Percentiles rank a stretch among this genome's conserved stretches.
phyloP scores from a whole-genome alignment of 2,888 invertebrate genomes.

The Coenonympha arcania region DNA sequence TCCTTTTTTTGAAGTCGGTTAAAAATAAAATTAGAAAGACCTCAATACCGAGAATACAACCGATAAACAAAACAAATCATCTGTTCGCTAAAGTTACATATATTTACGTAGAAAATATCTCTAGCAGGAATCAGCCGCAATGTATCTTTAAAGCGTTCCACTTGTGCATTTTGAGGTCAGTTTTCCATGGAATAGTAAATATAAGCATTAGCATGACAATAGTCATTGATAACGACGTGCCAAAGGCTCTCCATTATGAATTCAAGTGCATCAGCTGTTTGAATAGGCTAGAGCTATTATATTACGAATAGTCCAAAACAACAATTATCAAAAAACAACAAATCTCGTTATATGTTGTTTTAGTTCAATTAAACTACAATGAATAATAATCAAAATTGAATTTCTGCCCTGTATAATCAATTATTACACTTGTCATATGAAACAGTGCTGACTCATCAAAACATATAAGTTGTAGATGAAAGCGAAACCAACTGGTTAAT shows the following conservation, averaged over 20 bases:
- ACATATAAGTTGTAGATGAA: slow-evolving; percentile 51
- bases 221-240: slow-evolving; percentile 5
- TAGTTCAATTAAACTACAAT: not conserved
- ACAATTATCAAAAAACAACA: not conserved
- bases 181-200: slow-evolving; percentile 6
- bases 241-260: not conserved
- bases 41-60: no score
- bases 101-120: not conserved
- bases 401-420: not conserved
- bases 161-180: slow-evolving; percentile 6
- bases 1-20: no score
- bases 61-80: no score
- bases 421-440: not conserved
- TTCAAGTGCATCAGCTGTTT: not conserved
- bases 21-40: no score
- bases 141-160: slow-evolving; percentile 2
- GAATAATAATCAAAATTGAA: not conserved
- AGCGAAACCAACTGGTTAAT: slow-evolving; percentile 62
- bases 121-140: not conserved
- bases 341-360: no score
- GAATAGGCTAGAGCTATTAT: not conserved
- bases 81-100: no score
- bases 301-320: not conserved
- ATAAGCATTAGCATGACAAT: slow-evolving; percentile 5
- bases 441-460: slow-evolving; percentile 33